Percentiles rank a stretch among this genome's conserved stretches.
Evolutionary conservation across 2,888 invertebrate genomes (phyloP).

Genomic region (Hylaea fasciaria): DNA sequence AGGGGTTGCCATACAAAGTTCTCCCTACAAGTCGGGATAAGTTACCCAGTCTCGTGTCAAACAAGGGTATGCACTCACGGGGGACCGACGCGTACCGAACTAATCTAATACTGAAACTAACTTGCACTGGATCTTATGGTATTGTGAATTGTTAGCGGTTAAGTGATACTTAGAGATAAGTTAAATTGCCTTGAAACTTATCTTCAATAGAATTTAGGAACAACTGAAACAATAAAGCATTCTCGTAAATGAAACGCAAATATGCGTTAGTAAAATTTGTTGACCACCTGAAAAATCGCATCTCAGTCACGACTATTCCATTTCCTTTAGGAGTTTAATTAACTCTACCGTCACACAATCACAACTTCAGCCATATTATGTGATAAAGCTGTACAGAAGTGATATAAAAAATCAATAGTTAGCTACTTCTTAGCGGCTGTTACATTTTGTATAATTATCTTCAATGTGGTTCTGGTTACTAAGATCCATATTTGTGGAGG

Average conservation of each 20-base stretch:
- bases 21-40: slow-evolving; percentile 66
- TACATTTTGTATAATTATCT: not conserved
- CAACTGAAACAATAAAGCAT: not conserved
- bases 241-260: too few relatives aligned
- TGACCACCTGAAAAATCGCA: too few relatives aligned
- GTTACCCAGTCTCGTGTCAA: slow-evolving; percentile 76
- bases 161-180: slow-evolving; percentile 49
- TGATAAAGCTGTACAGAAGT: too few relatives aligned
- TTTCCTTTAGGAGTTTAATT: too few relatives aligned
- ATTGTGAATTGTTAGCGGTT: slow-evolving; percentile 46
- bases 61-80: slow-evolving; percentile 81
- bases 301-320: too few relatives aligned
- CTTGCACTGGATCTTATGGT: slow-evolving; percentile 44
- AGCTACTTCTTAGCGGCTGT: not conserved
- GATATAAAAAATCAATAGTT: too few relatives aligned
- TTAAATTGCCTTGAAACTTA: slow-evolving; percentile 13
- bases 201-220: not conserved
- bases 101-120: slow-evolving; percentile 66
- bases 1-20: slow-evolving; percentile 59
- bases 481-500: slow-evolving; percentile 5
- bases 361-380: too few relatives aligned
- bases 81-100: slow-evolving; percentile 60
- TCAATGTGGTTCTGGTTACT: too few relatives aligned
- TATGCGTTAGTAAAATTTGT: too few relatives aligned
- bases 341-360: too few relatives aligned